Base-by-base conservation (phyloP, 1,140 invertebrate species). In the Caerostris darwini region DNA sequence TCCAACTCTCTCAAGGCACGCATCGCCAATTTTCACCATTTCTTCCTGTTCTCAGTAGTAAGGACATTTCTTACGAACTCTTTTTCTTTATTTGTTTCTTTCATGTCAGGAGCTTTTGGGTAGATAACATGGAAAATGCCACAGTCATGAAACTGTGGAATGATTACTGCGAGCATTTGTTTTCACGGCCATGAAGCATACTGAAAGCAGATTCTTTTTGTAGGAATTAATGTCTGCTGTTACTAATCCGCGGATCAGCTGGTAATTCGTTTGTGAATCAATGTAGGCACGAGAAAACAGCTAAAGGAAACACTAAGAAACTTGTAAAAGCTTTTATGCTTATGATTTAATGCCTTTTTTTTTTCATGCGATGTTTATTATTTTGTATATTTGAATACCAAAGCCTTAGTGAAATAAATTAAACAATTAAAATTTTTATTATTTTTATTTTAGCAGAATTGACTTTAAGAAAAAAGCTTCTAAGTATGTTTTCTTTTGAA, bases 41-140 rank as follows among this genome's bases (percentile, higher is more conserved):
- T 85, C 82, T 85, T 85, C 82, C 82, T 85, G 82, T 85, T 85
- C 82, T 57, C n/a, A 85, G 82, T 85, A 14, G 54, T 7, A 58
- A 57, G 54, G 82, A 58, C 19, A 58, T 57, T 58, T 58, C 57
- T 83, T 56, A 5, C n/a, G 19, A 6, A 19, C 19, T n/a, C 56
- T 83, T 57, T 57, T 56, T 83, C 50, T 85, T 57, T 85, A n/a
- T 85, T 85, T 57, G 17, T 57, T 58, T 56, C 82, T 85, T 57
- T 50, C 71, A 58, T 56, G 57, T 57, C 57, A 57, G 7, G 19
- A 85, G 82, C 54, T 58, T 85, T 85, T 85, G 57, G 82, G 82
- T 85, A 58, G 82, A 57, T 85, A 19, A 85, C 82, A 57, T 58
- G 82, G 54, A 85, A 82, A 82, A 85, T 57, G 34, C 34, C 71